Conservation (phyloP, 2,113 vertebrate genomes). For the Todiramphus saurophagus region DNA sequence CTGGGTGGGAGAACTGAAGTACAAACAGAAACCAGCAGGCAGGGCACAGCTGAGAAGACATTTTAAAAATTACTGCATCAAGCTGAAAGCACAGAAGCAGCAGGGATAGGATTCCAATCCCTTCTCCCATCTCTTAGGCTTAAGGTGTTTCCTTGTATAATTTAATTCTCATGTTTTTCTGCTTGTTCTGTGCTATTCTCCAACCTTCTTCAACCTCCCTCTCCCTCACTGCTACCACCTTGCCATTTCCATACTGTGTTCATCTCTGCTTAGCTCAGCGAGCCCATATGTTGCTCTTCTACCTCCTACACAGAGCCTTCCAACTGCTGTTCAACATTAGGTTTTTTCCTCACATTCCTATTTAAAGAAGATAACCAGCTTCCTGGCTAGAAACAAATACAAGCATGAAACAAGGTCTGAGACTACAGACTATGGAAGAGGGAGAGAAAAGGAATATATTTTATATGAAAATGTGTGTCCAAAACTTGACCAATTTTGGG, state of each 20-base stretch:
- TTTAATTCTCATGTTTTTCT: background rate
- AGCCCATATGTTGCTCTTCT: background rate
- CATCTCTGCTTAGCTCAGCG: background rate
- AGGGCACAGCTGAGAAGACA: background rate
- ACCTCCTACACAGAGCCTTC: background rate
- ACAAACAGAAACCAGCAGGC: background rate
- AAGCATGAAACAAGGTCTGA: background rate
- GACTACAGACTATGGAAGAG: background rate
- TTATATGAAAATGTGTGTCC: background rate
- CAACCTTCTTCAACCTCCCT: background rate
- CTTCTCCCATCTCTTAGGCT: background rate
- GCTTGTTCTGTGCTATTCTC: background rate
- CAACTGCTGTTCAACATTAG: background rate
- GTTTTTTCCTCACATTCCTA: background rate
- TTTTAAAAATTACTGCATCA: background rate
- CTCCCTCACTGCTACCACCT: background rate
- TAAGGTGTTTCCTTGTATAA: background rate
- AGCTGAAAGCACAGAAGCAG: background rate
- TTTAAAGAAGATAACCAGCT: background rate
- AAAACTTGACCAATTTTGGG: background rate
- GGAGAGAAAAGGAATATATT: background rate
- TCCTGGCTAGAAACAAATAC: background rate
- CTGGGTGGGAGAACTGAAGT: background rate
- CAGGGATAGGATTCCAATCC: accelerated
- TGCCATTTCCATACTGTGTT: background rate